Evolutionary conservation across 2,797 vertebrate genomes (phyloP).

Genomic region (Cichlasoma orientale): DNA sequence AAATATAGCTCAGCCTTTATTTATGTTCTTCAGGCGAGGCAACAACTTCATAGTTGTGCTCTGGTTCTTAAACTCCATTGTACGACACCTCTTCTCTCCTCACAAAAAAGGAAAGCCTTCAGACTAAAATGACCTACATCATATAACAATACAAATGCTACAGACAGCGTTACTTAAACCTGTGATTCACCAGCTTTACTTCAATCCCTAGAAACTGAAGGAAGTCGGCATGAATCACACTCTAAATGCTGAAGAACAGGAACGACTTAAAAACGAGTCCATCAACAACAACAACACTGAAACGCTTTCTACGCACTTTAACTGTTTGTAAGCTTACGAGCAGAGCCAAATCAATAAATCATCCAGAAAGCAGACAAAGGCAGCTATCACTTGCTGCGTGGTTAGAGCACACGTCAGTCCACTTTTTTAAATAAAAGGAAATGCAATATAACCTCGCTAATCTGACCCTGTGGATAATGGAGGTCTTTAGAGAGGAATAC

Average conservation of each 20-base stretch:
- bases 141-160: not conserved
- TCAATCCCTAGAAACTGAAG: slow-evolving; percentile 11
- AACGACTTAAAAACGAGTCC: not conserved
- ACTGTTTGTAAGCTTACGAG: not conserved
- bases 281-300: not conserved
- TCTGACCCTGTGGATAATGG: slow-evolving; percentile 8
- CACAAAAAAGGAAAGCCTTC: not conserved
- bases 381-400: not conserved
- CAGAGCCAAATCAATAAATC: not conserved
- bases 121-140: not conserved
- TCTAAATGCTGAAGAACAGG: slow-evolving; percentile 19
- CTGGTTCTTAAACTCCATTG: not conserved
- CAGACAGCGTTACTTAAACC: not conserved
- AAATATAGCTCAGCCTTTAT: too few species aligned
- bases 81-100: not conserved
- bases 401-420: not conserved
- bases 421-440: slow-evolving; percentile 20
- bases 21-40: not conserved
- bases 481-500: slow-evolving; percentile 17
- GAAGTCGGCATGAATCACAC: slow-evolving; percentile 17
- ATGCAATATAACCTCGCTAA: not conserved
- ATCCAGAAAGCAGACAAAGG: not conserved
- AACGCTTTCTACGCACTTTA: not conserved
- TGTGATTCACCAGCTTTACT: slow-evolving; percentile 12
- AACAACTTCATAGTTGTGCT: not conserved